Percentiles rank a stretch among this genome's conserved stretches.
These are phyloP conservation scores for Lagorchestes hirsutus DNA, from an alignment of 2,797 vertebrate genomes.

Conservation along the genomic window DNA sequence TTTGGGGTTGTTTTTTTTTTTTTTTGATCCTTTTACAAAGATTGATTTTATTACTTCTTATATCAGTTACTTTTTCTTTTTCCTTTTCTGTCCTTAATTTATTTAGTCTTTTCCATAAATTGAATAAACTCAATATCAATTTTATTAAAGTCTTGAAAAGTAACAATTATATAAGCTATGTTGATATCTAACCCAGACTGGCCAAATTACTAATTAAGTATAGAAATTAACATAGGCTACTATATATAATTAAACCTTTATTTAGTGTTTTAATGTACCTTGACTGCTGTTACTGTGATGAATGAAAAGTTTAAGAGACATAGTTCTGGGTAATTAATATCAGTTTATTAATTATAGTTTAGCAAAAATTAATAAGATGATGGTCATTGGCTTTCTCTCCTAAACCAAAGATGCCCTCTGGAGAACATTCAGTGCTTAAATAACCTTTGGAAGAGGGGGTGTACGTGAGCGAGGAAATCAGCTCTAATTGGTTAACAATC, in stretches of 20 bases:
- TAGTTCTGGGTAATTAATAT: not conserved
- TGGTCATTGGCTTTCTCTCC: not conserved
- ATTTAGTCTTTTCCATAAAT: slow-evolving; percentile 13
- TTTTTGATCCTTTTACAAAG: not conserved
- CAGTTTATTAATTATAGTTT: not conserved
- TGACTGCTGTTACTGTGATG: not conserved
- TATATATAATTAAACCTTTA: not conserved
- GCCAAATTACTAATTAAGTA: slow-evolving; percentile 41
- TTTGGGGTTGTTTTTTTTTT: not conserved
- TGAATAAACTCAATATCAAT: slow-evolving; percentile 30
- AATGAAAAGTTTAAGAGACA: not conserved
- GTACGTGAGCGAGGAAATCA: not conserved
- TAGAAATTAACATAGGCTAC: slow-evolving; percentile 17
- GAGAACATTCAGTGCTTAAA: not conserved
- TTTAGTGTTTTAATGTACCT: not conserved
- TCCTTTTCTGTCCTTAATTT: slow-evolving; percentile 31
- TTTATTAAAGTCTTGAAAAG: slow-evolving; percentile 5
- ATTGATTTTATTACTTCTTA: slow-evolving; percentile 13
- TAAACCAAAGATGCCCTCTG: not conserved
- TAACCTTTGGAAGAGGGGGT: not conserved
- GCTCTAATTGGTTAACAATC: not conserved
- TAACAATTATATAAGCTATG: not conserved
- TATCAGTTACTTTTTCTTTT: slow-evolving; percentile 21
- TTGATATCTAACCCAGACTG: not conserved
- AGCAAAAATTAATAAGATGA: not conserved